phyloP scores from a whole-genome alignment of 2,797 vertebrate species.

The Prunella strophiata region DNA sequence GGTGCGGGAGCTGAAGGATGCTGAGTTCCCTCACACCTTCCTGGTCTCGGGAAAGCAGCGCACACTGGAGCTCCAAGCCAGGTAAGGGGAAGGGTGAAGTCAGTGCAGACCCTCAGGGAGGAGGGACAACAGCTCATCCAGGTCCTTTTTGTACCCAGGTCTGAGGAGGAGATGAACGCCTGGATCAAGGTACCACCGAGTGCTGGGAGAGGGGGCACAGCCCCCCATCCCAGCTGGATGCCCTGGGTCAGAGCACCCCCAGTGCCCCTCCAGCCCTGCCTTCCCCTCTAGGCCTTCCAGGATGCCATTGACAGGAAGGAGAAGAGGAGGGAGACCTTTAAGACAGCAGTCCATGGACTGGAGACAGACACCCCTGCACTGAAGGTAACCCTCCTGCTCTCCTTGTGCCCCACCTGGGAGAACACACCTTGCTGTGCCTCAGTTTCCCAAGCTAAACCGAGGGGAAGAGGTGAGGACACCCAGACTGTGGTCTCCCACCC shows the following conservation, averaged over 20 bases:
- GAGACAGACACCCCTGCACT: conserved; percentile 16
- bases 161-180: conserved; percentile 72
- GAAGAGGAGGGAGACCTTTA: conserved; percentile 77
- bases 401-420: neutral
- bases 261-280: neutral
- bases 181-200: conserved; percentile 76
- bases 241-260: neutral
- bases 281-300: conserved; percentile 70
- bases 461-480: neutral
- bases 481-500: fast-evolving
- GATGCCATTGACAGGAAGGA: conserved; percentile 74
- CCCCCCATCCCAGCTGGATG: neutral
- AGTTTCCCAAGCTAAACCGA: neutral
- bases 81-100: conserved; percentile 62
- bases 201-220: neutral
- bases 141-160: conserved; percentile 60
- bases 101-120: neutral
- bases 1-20: conserved; percentile 78
- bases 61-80: conserved; percentile 86
- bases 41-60: conserved; percentile 89
- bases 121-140: neutral
- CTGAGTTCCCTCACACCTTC: conserved; percentile 83
- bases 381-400: conserved; percentile 41
- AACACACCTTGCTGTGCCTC: neutral
- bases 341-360: conserved; percentile 47